These are phyloP conservation scores for Julus scandinavius DNA, from an alignment of 2,888 invertebrate genomes.

Conservation along the genomic window DNA sequence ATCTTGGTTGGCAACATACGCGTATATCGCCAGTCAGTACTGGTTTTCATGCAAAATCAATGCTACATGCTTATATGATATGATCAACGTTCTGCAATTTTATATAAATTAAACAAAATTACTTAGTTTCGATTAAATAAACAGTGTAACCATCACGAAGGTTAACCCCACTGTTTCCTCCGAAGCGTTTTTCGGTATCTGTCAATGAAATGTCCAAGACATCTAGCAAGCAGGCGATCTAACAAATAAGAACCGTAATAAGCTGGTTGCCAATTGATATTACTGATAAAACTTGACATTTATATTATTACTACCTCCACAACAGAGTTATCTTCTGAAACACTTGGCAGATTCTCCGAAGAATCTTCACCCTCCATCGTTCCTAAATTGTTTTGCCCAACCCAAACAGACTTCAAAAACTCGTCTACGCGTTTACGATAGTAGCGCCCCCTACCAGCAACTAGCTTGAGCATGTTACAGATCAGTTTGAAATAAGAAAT, in stretches of 20 bases:
- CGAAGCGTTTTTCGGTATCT: constrained; percentile 51
- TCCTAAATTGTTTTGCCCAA: not conserved
- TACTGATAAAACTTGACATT: not conserved
- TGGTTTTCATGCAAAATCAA: too few species aligned
- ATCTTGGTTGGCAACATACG: too few species aligned
- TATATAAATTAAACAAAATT: too few species aligned
- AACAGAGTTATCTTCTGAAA: not conserved
- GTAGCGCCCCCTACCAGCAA: not conserved
- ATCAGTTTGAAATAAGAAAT: too few species aligned
- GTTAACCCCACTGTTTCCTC: constrained; percentile 1
- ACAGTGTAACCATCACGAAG: constrained; percentile 53
- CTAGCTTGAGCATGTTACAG: not conserved
- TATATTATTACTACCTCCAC: not conserved
- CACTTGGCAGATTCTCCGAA: not conserved
- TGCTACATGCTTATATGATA: too few species aligned
- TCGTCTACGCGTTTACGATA: not conserved
- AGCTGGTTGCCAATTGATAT: not conserved
- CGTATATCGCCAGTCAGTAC: too few species aligned
- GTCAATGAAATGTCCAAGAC: constrained; percentile 50
- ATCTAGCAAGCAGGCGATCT: constrained; percentile 50
- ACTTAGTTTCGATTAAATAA: constrained; percentile 55
- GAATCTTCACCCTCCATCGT: not conserved
- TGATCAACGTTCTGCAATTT: too few species aligned
- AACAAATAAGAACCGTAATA: not conserved
- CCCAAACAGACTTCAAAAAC: not conserved